These are phyloP conservation scores for Motacilla tschutschensis DNA, from an alignment of 2,113 vertebrate genomes.

Conservation along the genomic window DNA sequence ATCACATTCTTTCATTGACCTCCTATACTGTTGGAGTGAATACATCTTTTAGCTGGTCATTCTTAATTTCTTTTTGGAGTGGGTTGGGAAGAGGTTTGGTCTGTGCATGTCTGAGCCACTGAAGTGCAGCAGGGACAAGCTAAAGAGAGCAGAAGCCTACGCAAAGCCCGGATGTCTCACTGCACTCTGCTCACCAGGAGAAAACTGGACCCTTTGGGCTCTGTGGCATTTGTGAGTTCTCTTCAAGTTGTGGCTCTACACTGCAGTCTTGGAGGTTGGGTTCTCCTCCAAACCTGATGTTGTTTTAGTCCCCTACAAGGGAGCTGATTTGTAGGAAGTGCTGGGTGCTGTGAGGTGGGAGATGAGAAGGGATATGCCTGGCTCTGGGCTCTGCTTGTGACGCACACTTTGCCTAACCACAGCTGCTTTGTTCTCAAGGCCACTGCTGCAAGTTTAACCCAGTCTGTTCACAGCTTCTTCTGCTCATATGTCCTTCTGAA, in stretches of 20 bases:
- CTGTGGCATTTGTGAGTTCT: neutral
- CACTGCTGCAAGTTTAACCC: neutral
- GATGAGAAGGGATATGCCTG: accelerated
- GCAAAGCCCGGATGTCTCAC: neutral
- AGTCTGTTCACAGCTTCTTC: neutral
- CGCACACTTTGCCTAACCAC: neutral
- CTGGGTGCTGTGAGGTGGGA: neutral
- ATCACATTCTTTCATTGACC: neutral
- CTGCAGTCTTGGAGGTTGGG: neutral
- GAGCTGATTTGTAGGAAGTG: neutral
- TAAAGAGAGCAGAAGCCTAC: neutral
- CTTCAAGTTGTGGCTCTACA: neutral
- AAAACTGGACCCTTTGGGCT: neutral
- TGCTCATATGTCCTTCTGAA: neutral
- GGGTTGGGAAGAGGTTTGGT: neutral
- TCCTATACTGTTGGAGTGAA: neutral
- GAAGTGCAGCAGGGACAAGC: neutral
- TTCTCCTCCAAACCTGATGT: neutral
- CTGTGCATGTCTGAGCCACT: neutral
- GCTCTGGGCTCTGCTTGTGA: neutral
- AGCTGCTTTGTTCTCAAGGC: neutral
- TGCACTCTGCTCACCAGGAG: neutral
- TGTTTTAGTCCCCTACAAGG: neutral
- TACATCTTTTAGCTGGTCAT: neutral
- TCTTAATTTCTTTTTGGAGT: neutral